Conservation (phyloP, 92 coral and sea anemone species). For the Porites evermanni region DNA sequence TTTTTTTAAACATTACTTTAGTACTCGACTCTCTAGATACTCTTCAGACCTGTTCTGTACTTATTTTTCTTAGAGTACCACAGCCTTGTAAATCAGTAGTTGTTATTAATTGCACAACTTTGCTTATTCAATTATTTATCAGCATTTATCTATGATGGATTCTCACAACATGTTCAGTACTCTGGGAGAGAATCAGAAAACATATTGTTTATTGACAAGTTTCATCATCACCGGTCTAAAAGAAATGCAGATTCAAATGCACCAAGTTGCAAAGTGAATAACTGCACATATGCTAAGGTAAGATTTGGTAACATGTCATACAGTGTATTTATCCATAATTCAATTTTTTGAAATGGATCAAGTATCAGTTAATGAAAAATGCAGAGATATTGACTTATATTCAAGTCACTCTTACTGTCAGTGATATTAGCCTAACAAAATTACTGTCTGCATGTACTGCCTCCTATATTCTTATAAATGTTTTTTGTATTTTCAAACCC, state of each 20-base stretch:
- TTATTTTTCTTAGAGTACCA: background rate
- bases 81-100: too few species aligned
- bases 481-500: too few species aligned
- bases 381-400: too few species aligned
- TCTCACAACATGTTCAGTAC: background rate
- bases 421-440: too few species aligned
- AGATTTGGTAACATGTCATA: background rate
- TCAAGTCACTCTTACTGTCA: too few species aligned
- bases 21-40: too few species aligned
- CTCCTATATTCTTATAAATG: too few species aligned
- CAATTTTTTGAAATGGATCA: background rate
- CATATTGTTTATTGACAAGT: background rate
- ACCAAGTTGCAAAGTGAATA: background rate
- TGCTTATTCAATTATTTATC: background rate
- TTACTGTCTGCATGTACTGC: too few species aligned
- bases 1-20: too few species aligned
- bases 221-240: constrained; percentile 21
- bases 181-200: background rate
- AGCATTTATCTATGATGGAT: background rate
- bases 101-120: too few species aligned
- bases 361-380: background rate
- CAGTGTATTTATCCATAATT: background rate
- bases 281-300: background rate
- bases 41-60: background rate
- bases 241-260: background rate